These are phyloP conservation scores for Cotesia glomerata DNA, from an alignment of 1,140 invertebrate species.

Conservation along the genomic window DNA sequence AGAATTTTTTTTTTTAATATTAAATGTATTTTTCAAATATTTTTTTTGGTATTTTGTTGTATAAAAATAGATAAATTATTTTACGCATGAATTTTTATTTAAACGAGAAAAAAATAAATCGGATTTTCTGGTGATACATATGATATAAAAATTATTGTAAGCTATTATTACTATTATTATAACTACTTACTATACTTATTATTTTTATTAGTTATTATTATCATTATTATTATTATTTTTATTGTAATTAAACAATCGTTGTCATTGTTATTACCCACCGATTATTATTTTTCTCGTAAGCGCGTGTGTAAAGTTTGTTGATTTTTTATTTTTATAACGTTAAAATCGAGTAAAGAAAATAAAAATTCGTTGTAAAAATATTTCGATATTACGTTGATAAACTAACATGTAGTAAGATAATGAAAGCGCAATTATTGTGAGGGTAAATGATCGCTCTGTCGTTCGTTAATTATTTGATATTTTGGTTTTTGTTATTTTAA, in stretches of 20 bases:
- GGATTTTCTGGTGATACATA: constrained; percentile 14
- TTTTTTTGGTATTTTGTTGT: background rate
- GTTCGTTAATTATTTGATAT: constrained; percentile 42
- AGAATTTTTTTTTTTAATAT: background rate
- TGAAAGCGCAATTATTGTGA: constrained; percentile 12
- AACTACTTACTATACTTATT: background rate
- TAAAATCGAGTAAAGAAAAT: background rate
- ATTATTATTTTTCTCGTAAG: constrained; percentile 18
- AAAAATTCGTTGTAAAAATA: background rate
- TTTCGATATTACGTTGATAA: background rate
- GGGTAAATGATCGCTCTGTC: constrained; percentile 13
- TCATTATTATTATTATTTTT: constrained; percentile 11
- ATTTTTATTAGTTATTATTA: background rate
- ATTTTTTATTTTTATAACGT: background rate
- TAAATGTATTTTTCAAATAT: background rate
- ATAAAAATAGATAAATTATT: constrained; percentile 8
- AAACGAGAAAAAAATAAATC: constrained; percentile 15
- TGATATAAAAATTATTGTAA: constrained; percentile 5
- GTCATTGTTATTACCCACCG: constrained; percentile 16
- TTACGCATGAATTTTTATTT: background rate
- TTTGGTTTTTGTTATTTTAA: constrained; percentile 55
- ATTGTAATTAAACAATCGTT: constrained; percentile 22
- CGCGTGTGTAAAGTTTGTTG: background rate
- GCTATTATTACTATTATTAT: background rate
- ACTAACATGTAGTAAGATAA: background rate